A percentile compares a stretch with the other conserved stretches of the same genome.
Conservation (phyloP, 2,888 invertebrate genomes). For the Aphodius granarius region DNA sequence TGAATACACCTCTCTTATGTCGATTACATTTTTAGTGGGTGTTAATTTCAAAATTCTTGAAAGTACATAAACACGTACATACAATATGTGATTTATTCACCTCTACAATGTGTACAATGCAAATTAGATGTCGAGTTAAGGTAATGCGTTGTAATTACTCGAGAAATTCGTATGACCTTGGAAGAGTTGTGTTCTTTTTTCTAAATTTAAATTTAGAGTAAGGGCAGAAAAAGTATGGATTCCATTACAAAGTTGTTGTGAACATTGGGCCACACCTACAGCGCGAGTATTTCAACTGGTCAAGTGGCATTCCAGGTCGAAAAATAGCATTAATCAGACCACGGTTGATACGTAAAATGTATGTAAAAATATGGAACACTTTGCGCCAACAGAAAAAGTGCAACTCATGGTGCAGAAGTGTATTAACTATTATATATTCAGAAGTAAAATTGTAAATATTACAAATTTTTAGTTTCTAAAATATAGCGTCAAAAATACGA, state of each 20-base stretch:
- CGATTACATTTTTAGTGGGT: not conserved
- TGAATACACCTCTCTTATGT: not conserved
- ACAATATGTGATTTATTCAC: not conserved
- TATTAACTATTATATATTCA: too few relatives aligned
- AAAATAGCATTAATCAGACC: not conserved
- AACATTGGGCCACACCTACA: not conserved
- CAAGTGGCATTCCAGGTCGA: not conserved
- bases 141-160: not conserved
- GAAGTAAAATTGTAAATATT: too few relatives aligned
- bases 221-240: not conserved
- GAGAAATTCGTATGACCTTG: not conserved
- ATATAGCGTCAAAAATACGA: too few relatives aligned
- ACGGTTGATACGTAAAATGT: not conserved
- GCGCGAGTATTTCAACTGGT: not conserved
- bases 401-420: not conserved
- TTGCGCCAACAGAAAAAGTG: not conserved
- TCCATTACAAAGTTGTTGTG: not conserved
- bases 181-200: not conserved
- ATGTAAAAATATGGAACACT: not conserved
- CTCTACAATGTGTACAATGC: not conserved
- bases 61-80: not conserved
- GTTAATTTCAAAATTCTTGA: not conserved
- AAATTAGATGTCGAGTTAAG: not conserved
- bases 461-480: too few relatives aligned
- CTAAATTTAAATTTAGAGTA: not conserved